Evolutionary conservation across 2,797 vertebrate genomes (phyloP).

Genomic region (Leptodactylus fallax): DNA sequence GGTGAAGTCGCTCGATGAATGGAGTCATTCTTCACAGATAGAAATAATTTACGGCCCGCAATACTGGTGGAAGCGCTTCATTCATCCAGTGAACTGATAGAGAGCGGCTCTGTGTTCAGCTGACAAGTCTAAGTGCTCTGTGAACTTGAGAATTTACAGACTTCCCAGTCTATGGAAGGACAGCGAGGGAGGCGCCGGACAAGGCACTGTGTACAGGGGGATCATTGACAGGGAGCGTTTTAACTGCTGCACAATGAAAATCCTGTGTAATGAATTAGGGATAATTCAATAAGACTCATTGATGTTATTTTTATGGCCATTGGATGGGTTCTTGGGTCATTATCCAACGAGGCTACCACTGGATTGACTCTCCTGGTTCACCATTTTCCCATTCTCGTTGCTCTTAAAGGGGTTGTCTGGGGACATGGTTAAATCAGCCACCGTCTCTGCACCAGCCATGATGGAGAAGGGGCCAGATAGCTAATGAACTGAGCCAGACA

Average conservation of each 20-base stretch:
- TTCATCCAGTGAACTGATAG: slow-evolving; percentile 50
- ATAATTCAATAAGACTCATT: neutral
- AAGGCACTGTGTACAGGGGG: neutral
- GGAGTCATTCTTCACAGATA: slow-evolving; percentile 52
- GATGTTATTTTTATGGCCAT: neutral
- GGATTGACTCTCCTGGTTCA: no score
- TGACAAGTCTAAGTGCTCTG: slow-evolving; percentile 55
- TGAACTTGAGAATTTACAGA: slow-evolving; percentile 59
- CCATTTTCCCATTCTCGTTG: no score
- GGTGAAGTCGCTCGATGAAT: slow-evolving; percentile 51
- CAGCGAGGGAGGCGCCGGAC: slow-evolving; percentile 19
- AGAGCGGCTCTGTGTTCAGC: slow-evolving; percentile 53
- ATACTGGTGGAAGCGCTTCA: slow-evolving; percentile 32
- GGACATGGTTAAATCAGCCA: no score
- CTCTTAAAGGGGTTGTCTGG: no score
- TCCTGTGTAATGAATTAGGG: neutral
- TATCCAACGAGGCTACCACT: no score
- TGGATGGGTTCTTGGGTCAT: neutral
- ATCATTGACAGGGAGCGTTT: neutral
- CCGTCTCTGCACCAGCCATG: no score
- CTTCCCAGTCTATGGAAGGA: slow-evolving; percentile 24
- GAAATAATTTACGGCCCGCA: slow-evolving; percentile 48
- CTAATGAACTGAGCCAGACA: no score
- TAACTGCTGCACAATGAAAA: neutral
- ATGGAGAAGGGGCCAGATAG: no score